Evolutionary conservation across 2,113 vertebrate genomes (phyloP).

Genomic region (Indicator indicator): DNA sequence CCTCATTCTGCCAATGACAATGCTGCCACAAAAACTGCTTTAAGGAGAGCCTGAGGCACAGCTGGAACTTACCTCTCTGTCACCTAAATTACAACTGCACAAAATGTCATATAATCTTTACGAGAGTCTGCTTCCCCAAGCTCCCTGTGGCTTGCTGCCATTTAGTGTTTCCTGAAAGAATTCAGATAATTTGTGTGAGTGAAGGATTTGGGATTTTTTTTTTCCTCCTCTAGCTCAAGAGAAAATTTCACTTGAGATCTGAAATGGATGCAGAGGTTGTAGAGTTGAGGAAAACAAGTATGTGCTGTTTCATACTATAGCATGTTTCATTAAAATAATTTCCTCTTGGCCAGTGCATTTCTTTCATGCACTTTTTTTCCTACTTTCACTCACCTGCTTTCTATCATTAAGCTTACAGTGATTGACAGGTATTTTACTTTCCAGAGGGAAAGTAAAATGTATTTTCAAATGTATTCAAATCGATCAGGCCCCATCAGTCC

Average conservation of each 20-base stretch:
- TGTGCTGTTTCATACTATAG: background rate
- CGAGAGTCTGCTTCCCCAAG: background rate
- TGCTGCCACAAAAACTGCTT: background rate
- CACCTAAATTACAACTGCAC: background rate
- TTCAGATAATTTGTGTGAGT: background rate
- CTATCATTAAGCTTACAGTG: background rate
- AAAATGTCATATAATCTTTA: conserved; percentile 6
- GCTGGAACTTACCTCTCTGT: conserved; percentile 10
- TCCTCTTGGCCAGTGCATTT: background rate
- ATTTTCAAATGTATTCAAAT: conserved; percentile 29
- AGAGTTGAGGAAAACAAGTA: background rate
- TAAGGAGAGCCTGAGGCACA: conserved; percentile 12
- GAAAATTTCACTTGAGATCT: background rate
- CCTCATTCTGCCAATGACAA: background rate
- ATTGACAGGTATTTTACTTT: conserved; percentile 23
- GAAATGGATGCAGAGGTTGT: background rate
- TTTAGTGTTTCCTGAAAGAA: conserved; percentile 12
- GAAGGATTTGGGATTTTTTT: background rate
- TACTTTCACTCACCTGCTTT: background rate
- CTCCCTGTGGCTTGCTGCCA: conserved; percentile 1
- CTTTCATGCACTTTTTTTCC: background rate
- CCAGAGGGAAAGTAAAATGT: background rate
- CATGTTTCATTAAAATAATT: background rate
- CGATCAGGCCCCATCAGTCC: background rate
- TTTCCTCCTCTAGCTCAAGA: background rate